These are phyloP conservation scores for Lasioglossum albipes DNA, from an alignment of 1,140 invertebrate genomes.

Conservation along the genomic window DNA sequence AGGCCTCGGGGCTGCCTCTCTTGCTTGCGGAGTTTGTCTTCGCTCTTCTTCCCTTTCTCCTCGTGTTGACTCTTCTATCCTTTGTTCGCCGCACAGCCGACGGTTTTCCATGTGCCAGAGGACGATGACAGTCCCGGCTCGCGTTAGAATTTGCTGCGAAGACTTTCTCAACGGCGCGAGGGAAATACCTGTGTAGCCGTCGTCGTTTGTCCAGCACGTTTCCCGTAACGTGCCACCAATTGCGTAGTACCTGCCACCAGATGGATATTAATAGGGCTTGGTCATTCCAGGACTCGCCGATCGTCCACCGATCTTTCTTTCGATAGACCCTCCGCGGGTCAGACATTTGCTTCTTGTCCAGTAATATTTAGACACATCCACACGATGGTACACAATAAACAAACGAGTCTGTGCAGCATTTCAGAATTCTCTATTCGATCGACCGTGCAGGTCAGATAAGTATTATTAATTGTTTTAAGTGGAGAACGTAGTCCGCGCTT, in stretches of 20 bases:
- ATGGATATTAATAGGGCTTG: background rate
- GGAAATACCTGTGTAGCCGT: background rate
- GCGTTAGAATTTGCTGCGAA: constrained; percentile 1
- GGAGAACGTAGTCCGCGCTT: too few species aligned
- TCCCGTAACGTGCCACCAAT: constrained; percentile 1
- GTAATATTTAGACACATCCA: too few species aligned
- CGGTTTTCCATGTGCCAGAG: background rate
- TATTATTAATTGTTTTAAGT: too few species aligned
- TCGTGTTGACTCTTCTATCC: background rate
- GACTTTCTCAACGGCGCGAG: background rate
- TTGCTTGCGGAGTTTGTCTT: background rate
- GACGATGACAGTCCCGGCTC: background rate
- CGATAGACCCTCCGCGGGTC: too few species aligned
- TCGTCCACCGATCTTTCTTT: too few species aligned
- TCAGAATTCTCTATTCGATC: too few species aligned
- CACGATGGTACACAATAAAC: too few species aligned
- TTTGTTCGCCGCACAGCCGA: background rate
- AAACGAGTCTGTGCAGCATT: too few species aligned
- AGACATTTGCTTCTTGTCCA: too few species aligned
- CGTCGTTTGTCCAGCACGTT: background rate
- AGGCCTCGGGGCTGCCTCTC: background rate
- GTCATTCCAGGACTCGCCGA: background rate
- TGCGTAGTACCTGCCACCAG: background rate
- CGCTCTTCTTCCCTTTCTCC: background rate
- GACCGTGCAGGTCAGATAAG: too few species aligned